Evolutionary conservation across 2,888 invertebrate species (phyloP), one percentile per base, ranked within the genome.

Genomic region (Lamproptera curius): DNA sequence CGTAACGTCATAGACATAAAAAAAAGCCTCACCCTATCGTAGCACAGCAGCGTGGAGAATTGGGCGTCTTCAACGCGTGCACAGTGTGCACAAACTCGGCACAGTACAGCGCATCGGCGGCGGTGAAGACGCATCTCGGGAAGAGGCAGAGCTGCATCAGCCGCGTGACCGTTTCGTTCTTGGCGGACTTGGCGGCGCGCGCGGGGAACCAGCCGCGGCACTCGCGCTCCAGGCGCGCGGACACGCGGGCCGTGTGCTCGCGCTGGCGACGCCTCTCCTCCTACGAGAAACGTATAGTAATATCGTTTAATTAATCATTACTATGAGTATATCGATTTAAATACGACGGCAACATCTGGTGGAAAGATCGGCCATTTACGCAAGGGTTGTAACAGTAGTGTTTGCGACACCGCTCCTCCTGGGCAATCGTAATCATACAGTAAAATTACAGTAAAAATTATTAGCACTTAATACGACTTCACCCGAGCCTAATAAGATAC

Each of bases 71-170:
- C 61, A 98, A 89, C 64, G 93, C 93, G 83, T 99, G 99, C 61
- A 99, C 94, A 5, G 96, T 94, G 72, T 97, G 95, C 51, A 99
- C 96, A 81, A 99, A 99, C 89, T 97, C 95, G 0, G 99, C 98
- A 84, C 98, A 98, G 85, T 96, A 99, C 47, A 98, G 90, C 23
- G 99, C 98, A 88, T 99, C 99, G 42, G 94, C 91, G 41, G 97
- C 95, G 14, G 99, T 98, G 86, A 97, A 98, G 53, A 97, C 95
- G 82, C 97, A 97, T 63, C 99, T 92, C 16, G 99, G 99, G 81
- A 99, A 98, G 57, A 99, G 89, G 79, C 99, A 99, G 50, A 97
- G 89, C 83, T 99, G 98, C 68, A 99, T 90, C 76, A 99, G 97
- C 63, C 97, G 95, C 17, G 98, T 98, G 48, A 98, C 97, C 1